A percentile compares a stretch with the other conserved stretches of the same genome.
Evolutionary conservation across 2,113 vertebrate genomes (phyloP).

Genomic region (Cervus canadensis): DNA sequence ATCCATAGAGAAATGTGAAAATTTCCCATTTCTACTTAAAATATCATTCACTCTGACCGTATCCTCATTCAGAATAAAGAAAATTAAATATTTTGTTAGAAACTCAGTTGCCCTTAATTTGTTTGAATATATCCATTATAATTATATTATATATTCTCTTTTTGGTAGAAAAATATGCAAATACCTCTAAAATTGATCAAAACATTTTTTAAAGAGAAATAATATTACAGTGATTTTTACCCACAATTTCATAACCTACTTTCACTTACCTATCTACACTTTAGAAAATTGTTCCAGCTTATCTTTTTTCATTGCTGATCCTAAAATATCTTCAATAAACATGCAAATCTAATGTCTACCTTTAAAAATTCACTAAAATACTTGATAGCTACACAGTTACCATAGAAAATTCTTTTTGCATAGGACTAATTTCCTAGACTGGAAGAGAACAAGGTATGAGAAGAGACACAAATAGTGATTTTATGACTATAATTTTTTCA

Average conservation of each 20-base stretch:
- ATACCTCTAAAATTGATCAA: not conserved
- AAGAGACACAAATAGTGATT: constrained; percentile 24
- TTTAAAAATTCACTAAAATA: not conserved
- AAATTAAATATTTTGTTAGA: constrained; percentile 5
- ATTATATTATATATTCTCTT: not conserved
- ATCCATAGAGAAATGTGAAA: not conserved
- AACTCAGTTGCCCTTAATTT: not conserved
- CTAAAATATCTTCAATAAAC: constrained; percentile 7
- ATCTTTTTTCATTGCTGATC: not conserved
- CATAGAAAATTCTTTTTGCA: not conserved
- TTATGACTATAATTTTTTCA: not conserved
- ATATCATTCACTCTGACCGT: not conserved
- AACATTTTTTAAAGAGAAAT: not conserved
- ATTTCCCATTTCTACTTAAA: not conserved
- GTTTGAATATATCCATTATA: not conserved
- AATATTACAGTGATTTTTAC: not conserved
- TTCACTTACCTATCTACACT: not conserved
- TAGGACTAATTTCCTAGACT: constrained; percentile 9
- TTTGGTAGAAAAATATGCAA: not conserved
- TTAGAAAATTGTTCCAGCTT: not conserved
- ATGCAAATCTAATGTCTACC: constrained; percentile 7
- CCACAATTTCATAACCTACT: not conserved
- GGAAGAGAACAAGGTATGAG: not conserved
- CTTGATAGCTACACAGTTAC: not conserved
- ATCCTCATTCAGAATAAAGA: not conserved